Evolutionary conservation across 2,888 invertebrate genomes (phyloP).

Genomic region (Oscheius onirici): DNA sequence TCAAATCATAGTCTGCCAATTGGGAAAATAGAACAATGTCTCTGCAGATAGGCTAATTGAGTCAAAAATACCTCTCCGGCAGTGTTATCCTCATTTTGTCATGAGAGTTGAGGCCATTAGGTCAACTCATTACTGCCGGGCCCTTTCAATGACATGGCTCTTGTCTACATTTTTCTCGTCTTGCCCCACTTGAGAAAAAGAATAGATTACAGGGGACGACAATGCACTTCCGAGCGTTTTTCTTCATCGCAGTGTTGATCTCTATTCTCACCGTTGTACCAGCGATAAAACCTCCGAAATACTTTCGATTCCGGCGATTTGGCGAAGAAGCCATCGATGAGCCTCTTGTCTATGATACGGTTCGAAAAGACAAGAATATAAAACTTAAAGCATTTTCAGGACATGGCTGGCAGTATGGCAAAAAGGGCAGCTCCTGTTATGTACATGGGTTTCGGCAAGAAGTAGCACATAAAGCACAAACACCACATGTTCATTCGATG

Average conservation of each 20-base stretch:
- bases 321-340: background rate
- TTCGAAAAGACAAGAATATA: background rate
- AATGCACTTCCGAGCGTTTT: constrained; percentile 10
- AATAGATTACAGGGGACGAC: background rate
- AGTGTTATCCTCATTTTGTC: no score
- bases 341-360: background rate
- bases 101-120: background rate
- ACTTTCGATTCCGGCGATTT: constrained; percentile 26
- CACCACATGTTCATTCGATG: no score
- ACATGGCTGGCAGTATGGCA: background rate
- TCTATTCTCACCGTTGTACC: background rate
- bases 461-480: background rate
- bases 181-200: background rate
- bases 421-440: background rate
- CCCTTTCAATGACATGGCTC: constrained; percentile 16
- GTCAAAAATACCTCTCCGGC: no score
- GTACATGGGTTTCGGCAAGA: constrained; percentile 21
- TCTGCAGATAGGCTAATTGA: no score
- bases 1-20: no score
- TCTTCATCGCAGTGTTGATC: constrained; percentile 4
- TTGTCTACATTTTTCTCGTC: constrained; percentile 10
- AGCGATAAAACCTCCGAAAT: constrained; percentile 5
- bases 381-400: background rate
- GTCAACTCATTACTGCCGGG: background rate
- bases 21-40: no score